phyloP scores from a whole-genome alignment of 2,113 vertebrate species.

The Alaudala cheleensis region DNA sequence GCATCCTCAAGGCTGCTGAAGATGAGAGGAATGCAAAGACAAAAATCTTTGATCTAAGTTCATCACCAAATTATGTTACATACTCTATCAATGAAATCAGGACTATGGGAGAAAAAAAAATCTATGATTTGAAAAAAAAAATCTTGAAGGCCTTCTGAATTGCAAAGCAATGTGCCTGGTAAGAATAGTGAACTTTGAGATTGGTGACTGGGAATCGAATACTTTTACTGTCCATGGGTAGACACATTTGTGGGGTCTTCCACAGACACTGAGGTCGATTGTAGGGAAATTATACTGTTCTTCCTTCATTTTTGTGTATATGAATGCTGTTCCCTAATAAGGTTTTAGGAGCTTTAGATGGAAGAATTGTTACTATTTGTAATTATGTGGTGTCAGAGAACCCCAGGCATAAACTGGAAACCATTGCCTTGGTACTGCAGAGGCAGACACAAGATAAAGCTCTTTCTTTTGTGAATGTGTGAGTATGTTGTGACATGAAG shows the following conservation, averaged over 20 bases:
- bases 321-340: not conserved
- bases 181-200: not conserved
- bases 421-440: not conserved
- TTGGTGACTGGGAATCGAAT: not conserved
- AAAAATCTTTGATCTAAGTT: slow-evolving; percentile 22
- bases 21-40: slow-evolving; percentile 1
- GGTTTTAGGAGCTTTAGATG: not conserved
- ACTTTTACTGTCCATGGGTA: not conserved
- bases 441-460: not conserved
- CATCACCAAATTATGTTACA: not conserved
- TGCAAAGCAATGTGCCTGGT: not conserved
- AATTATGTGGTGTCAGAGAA: not conserved
- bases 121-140: not conserved
- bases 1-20: not conserved
- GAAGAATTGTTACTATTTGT: not conserved
- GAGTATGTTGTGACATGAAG: not conserved
- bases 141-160: not conserved
- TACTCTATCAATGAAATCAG: not conserved
- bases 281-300: not conserved
- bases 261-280: not conserved
- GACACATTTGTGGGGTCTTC: not conserved
- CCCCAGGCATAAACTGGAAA: not conserved
- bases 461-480: not conserved
- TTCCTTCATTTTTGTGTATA: not conserved
- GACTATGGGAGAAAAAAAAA: not conserved